These are phyloP conservation scores for Labeo calbasu DNA, from an alignment of 2,797 vertebrate species.

Conservation along the genomic window DNA sequence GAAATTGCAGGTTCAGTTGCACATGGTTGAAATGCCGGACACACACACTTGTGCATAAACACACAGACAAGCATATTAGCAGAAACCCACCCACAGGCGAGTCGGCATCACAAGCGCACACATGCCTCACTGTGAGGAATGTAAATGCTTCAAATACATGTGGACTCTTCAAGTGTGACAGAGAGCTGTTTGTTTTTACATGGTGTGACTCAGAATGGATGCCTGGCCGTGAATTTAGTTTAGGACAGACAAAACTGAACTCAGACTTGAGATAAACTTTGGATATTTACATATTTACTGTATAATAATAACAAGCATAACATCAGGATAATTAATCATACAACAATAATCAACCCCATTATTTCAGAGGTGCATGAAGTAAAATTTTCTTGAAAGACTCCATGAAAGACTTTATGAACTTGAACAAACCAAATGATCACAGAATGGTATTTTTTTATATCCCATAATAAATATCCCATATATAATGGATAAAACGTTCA, in stretches of 20 bases:
- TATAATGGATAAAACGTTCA: neutral
- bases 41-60: constrained; percentile 47
- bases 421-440: neutral
- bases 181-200: constrained; percentile 42
- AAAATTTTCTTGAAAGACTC: no score
- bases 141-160: constrained; percentile 44
- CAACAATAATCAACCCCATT: neutral
- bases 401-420: no score
- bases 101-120: constrained; percentile 28
- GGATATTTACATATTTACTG: neutral
- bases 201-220: constrained; percentile 24
- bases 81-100: constrained; percentile 42
- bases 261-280: neutral
- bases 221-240: neutral
- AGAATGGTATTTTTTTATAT: neutral
- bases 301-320: neutral
- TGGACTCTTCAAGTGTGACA: constrained; percentile 36
- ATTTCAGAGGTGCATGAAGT: neutral
- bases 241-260: neutral
- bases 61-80: constrained; percentile 38
- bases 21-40: constrained; percentile 47
- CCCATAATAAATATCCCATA: neutral
- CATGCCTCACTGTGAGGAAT: constrained; percentile 40
- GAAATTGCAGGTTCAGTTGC: constrained; percentile 62
- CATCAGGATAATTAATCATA: neutral